Conservation (phyloP, 1,140 invertebrate species). For the Drosophila melanogaster region DNA sequence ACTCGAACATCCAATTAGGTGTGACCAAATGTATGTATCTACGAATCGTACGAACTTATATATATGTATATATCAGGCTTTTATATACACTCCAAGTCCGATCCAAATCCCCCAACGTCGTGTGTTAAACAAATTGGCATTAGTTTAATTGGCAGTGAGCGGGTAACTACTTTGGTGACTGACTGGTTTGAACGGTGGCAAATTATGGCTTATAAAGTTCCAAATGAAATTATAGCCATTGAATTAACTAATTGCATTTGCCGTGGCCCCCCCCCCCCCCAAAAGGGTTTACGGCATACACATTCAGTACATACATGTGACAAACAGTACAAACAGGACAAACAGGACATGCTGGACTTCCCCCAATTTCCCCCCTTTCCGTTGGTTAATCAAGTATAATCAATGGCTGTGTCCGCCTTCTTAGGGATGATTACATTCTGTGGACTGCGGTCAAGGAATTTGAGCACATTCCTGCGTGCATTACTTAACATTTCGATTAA, state of each 20-base stretch:
- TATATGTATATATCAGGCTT: neutral
- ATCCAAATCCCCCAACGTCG: slow-evolving; percentile 3
- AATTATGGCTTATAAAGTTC: slow-evolving; percentile 57
- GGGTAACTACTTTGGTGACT: slow-evolving; percentile 37
- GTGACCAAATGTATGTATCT: slow-evolving; percentile 24
- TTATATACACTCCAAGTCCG: neutral
- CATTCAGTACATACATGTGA: neutral
- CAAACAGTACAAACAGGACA: neutral
- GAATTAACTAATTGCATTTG: slow-evolving; percentile 71
- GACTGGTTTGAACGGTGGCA: slow-evolving; percentile 30
- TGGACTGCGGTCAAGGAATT: slow-evolving; percentile 8
- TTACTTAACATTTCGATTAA: neutral
- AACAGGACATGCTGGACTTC: neutral
- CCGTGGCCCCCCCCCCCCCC: slow-evolving; percentile 8
- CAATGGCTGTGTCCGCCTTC: slow-evolving; percentile 27
- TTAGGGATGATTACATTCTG: slow-evolving; percentile 30
- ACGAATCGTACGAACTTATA: neutral
- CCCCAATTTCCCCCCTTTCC: neutral
- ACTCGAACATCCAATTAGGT: slow-evolving; percentile 44
- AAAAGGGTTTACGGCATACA: neutral
- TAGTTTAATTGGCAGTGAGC: slow-evolving; percentile 68
- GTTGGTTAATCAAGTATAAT: slow-evolving; percentile 35
- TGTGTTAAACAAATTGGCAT: slow-evolving; percentile 63
- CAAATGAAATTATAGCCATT: slow-evolving; percentile 68
- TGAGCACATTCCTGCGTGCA: neutral